A percentile compares a stretch with the other conserved stretches of the same genome.
Evolutionary conservation across 2,113 vertebrate genomes (phyloP).

Genomic region (Pseudorectes ferrugineus): DNA sequence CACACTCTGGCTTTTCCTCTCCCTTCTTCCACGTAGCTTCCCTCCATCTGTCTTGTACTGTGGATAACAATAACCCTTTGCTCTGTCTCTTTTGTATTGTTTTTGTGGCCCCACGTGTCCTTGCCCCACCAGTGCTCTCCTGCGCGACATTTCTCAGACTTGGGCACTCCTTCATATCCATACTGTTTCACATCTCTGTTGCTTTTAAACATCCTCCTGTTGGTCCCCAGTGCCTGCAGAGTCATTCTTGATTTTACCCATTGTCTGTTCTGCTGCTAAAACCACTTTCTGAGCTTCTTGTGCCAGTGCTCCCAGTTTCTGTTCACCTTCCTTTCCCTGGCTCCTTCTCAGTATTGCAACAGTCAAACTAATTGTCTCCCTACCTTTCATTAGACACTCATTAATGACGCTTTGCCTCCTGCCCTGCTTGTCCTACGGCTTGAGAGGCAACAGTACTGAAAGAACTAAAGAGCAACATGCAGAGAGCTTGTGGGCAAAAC

Average conservation of each 20-base stretch:
- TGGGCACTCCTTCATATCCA: rapidly evolving
- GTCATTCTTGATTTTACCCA: rapidly evolving
- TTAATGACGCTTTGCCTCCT: neutral
- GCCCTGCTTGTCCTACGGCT: neutral
- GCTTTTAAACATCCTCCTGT: neutral
- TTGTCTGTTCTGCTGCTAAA: neutral
- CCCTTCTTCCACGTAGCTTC: neutral
- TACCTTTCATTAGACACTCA: rapidly evolving
- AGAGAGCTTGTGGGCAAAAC: neutral
- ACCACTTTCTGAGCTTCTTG: neutral
- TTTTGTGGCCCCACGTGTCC: neutral
- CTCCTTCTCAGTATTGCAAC: neutral
- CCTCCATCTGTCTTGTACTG: neutral
- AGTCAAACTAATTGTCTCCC: neutral
- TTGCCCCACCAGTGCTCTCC: neutral
- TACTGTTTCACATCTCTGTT: neutral
- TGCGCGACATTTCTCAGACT: neutral
- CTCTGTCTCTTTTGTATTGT: neutral
- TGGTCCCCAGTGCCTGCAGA: neutral
- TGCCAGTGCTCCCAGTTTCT: neutral
- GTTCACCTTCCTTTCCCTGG: neutral
- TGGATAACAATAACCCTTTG: neutral
- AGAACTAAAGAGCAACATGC: neutral
- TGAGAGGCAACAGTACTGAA: neutral
- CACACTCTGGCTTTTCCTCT: neutral